Base-by-base conservation (phyloP, 37 sponge, comb jelly and placozoan genomes). In the Halisarca cf. caerulea region DNA sequence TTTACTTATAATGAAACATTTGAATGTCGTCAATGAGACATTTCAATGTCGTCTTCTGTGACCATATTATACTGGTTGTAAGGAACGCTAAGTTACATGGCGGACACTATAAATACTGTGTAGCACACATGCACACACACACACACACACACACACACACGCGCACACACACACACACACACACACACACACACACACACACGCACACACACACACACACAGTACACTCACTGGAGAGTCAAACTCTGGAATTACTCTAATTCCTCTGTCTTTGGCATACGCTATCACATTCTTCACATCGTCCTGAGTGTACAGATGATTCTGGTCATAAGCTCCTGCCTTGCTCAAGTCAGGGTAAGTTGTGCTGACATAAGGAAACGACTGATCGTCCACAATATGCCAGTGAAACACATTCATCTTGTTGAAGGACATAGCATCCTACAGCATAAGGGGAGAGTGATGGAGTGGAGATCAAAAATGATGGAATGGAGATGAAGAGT, bases 351-450 rank as follows among this genome's bases (percentile, higher is more conserved):
- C 71, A 21, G 97, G 97, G 59, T 88, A 97, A 23, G 86, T 81
- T 7, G 51, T 51, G 45, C 91, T 90, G 59, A 32, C 79, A 74
- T 92, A 97, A 14, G 97, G 97, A 81, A 97, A 94, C 57, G 97
- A 92, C 78, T 91, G 97, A 72, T 92, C 91, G 53, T 97, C 95
- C 32, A 94, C 97, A 58, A 97, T 96, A 82, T 97, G 98, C 98
- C 98, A 97, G 83, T 97, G 95, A 0, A 97, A 88, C 2, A 97
- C 91, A 47, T 97, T 97, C 83, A 94, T 90, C 85, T 97, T 97
- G 88, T 83, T 89, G 69, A 88, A 94, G 58, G 88, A 80, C 95
- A 97, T 94, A 43, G 77, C 77, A 18, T 74, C 77, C 77, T 74
- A 41, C 44, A 41, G 68, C 47, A 32, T 1, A 39, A 38, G 77